Percentiles rank a stretch among this genome's conserved stretches.
These are phyloP conservation scores for Dryoscopus gambensis DNA, from an alignment of 2,113 vertebrate genomes.

Conservation along the genomic window DNA sequence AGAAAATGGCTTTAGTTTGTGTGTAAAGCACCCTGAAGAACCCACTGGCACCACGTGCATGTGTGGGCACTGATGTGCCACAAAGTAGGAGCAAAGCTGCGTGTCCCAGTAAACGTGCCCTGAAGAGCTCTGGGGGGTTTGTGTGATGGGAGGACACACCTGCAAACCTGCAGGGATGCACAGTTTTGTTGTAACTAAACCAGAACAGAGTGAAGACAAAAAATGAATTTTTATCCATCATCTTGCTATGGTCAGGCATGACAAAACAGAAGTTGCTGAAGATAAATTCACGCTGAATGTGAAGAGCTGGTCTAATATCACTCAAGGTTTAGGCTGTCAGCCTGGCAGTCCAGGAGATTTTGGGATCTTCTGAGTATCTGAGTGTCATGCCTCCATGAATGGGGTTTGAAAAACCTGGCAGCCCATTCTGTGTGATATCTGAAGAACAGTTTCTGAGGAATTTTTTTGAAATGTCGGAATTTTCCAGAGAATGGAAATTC, in stretches of 20 bases:
- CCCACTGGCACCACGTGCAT: not conserved
- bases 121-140: not conserved
- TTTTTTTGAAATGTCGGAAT: not conserved
- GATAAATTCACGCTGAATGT: not conserved
- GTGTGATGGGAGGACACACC: not conserved
- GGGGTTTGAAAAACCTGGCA: not conserved
- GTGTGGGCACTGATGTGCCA: not conserved
- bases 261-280: not conserved
- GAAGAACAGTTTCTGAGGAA: not conserved
- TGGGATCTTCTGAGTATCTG: not conserved
- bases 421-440: not conserved
- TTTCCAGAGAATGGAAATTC: not conserved
- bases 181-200: not conserved
- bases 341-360: not conserved
- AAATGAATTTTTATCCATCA: not conserved
- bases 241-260: accelerated
- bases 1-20: not conserved
- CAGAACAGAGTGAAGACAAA: not conserved
- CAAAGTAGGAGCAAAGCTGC: not conserved
- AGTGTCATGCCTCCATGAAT: not conserved
- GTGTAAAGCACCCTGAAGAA: not conserved
- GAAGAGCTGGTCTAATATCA: not conserved
- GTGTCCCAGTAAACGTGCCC: not conserved
- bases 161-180: not conserved
- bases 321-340: not conserved